phyloP scores from a whole-genome alignment of 1,140 invertebrate species.

The Polyergus mexicanus region DNA sequence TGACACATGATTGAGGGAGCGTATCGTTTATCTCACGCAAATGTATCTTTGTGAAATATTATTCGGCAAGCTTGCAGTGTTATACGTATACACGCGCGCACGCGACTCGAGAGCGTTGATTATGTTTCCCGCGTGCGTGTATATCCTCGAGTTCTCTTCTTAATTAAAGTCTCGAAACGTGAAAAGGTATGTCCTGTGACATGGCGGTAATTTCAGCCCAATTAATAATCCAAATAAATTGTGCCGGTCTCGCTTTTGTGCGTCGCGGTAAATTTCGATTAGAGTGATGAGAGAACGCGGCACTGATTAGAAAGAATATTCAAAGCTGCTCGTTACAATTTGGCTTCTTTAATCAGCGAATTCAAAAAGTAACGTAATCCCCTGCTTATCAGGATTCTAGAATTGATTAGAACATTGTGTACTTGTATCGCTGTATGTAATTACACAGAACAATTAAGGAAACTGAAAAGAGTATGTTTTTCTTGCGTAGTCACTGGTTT shows the following conservation, averaged over 20 bases:
- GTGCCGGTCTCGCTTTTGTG: background rate
- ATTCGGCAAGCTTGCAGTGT: slow-evolving; percentile 34
- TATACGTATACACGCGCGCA: slow-evolving; percentile 4
- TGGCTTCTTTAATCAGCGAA: background rate
- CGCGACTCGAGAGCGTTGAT: slow-evolving; percentile 33
- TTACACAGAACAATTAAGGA: slow-evolving; percentile 38
- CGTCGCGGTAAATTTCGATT: background rate
- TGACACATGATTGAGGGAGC: slow-evolving; percentile 21
- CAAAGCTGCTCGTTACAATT: background rate
- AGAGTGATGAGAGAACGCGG: background rate
- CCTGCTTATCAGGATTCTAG: background rate
- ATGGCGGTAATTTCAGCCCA: slow-evolving; percentile 33
- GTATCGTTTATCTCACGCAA: slow-evolving; percentile 55
- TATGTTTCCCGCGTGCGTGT: background rate
- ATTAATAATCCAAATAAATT: slow-evolving; percentile 45
- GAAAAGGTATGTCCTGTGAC: slow-evolving; percentile 30
- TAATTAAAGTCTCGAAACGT: slow-evolving; percentile 49
- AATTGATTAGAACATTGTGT: slow-evolving; percentile 25
- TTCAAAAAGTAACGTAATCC: background rate
- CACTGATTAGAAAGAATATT: slow-evolving; percentile 36
- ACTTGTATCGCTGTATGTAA: slow-evolving; percentile 16
- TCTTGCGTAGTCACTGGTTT: slow-evolving; percentile 7
- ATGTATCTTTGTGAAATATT: slow-evolving; percentile 56
- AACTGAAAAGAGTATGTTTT: slow-evolving; percentile 8
- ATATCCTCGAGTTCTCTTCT: slow-evolving; percentile 4